A percentile compares a stretch with the other conserved stretches of the same genome.
Conservation (phyloP, 2,797 vertebrate genomes). For the Micromesistius poutassou region DNA sequence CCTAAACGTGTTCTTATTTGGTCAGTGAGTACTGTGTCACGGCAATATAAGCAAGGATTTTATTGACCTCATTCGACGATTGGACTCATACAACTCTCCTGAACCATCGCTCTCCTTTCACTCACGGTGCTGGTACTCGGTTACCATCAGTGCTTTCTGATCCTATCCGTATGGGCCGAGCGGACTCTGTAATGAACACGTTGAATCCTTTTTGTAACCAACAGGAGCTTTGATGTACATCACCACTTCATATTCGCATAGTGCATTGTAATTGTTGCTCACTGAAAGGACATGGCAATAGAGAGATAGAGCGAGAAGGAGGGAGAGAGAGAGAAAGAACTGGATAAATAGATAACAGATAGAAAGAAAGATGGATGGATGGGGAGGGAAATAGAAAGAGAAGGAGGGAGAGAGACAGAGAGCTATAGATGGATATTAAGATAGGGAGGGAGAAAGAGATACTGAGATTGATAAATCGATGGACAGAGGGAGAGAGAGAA, state of each 20-base stretch:
- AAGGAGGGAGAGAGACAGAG: neutral
- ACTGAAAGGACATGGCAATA: conserved; percentile 29
- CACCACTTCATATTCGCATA: conserved; percentile 64
- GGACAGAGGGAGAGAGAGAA: no score
- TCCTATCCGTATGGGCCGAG: conserved; percentile 24
- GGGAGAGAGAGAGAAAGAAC: neutral
- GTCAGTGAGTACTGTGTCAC: no score
- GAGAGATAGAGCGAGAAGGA: conserved; percentile 14
- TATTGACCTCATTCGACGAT: neutral
- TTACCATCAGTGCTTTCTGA: conserved; percentile 34
- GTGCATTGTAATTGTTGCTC: conserved; percentile 67
- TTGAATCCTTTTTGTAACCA: conserved; percentile 61
- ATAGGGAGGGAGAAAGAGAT: neutral
- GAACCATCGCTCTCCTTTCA: conserved; percentile 39
- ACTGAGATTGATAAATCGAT: conserved; percentile 17
- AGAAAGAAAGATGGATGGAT: neutral
- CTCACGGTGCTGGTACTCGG: conserved; percentile 55
- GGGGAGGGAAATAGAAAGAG: neutral
- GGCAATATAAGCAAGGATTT: neutral
- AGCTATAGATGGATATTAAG: neutral
- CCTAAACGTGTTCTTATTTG: neutral
- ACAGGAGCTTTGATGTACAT: conserved; percentile 64
- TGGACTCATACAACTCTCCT: neutral
- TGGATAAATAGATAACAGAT: neutral
- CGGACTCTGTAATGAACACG: conserved; percentile 69